Base-by-base conservation (phyloP, 2,888 invertebrate species). In the Atherix ibis region DNA sequence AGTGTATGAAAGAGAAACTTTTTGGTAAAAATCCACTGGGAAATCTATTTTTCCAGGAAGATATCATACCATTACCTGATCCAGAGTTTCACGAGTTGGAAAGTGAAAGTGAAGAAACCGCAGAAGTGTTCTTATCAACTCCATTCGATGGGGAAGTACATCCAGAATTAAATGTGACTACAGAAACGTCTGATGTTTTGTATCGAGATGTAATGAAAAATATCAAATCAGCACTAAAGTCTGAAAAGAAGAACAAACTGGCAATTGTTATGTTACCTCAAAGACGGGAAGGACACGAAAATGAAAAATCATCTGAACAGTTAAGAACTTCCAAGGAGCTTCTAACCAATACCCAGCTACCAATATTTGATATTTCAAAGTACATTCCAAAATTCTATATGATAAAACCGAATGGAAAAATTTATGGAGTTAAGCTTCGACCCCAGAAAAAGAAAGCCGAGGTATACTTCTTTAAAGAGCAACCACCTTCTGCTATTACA, bases 1-100 rank as follows among this genome's bases (percentile, higher is more conserved):
- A 76, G 42, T 83, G 83, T 48, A 70, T 76, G 18, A 79, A 77
- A 54, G 63, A 64, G 1, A 78, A 78, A 59, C 80, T 75, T 52
- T 83, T 82, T 51, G 82, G 79, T 2, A 64, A 68, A 39, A 70
- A 81, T 53, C 82, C 82, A 2, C 55, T 82, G 35, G 80, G 80
- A 44, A 81, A 73, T 58, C 81, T 80, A 1, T 64, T 82, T 43
- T 82, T 82, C 46, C 57, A 62, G 37, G 72, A 73, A 60, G 64
- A 68, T 27, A 48, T 31, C 3, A 31, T 36, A 10, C 13, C 27
- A 5, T n/a, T 16, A 14, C 27, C 33, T 22, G 22, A 10, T 10
- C n/a, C n/a, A n/a, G n/a, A n/a, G n/a, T n/a, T n/a, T n/a, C n/a
- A n/a, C n/a, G n/a, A n/a, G n/a, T n/a, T n/a, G n/a, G n/a, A n/a